Evolutionary conservation across 1,140 invertebrate species (phyloP).

Genomic region (Drosophila triauraria): DNA sequence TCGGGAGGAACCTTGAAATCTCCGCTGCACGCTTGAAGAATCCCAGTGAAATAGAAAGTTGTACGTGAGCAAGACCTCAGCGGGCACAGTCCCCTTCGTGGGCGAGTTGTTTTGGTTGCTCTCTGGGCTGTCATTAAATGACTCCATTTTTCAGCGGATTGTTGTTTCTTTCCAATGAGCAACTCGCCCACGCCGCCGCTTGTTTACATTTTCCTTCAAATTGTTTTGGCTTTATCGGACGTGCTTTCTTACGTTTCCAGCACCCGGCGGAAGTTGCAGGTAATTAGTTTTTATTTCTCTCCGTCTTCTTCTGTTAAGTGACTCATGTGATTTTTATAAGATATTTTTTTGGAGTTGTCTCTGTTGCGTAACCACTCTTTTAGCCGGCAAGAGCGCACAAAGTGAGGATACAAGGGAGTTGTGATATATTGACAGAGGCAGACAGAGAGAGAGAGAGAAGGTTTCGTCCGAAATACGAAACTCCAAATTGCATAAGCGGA

Average conservation of each 20-base stretch:
- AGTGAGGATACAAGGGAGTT: slow-evolving; percentile 14
- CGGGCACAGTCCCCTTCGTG: slow-evolving; percentile 17
- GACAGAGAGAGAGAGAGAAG: not conserved
- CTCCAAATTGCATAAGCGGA: slow-evolving; percentile 41
- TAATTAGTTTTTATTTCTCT: slow-evolving; percentile 64
- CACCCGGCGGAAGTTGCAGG: slow-evolving; percentile 66
- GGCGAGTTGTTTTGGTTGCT: slow-evolving; percentile 26
- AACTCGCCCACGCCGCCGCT: slow-evolving; percentile 50
- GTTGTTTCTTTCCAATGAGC: slow-evolving; percentile 60
- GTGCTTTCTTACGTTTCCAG: slow-evolving; percentile 47
- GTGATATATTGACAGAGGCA: slow-evolving; percentile 30
- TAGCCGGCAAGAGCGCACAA: slow-evolving; percentile 27
- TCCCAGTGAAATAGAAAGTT: slow-evolving; percentile 51
- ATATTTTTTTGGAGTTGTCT: slow-evolving; percentile 29
- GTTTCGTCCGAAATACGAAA: not conserved
- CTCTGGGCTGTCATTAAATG: slow-evolving; percentile 69
- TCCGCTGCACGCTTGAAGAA: slow-evolving; percentile 42
- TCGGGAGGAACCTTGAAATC: slow-evolving; percentile 41
- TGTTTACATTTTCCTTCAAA: slow-evolving; percentile 54
- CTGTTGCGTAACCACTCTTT: slow-evolving; percentile 55
- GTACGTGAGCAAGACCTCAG: slow-evolving; percentile 23
- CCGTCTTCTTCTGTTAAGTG: slow-evolving; percentile 57
- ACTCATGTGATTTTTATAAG: slow-evolving; percentile 67
- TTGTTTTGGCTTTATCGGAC: slow-evolving; percentile 24
- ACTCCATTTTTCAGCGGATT: slow-evolving; percentile 64